phyloP scores from a whole-genome alignment of 2,113 vertebrate species.

The Calyptommatus sinebrachiatus region DNA sequence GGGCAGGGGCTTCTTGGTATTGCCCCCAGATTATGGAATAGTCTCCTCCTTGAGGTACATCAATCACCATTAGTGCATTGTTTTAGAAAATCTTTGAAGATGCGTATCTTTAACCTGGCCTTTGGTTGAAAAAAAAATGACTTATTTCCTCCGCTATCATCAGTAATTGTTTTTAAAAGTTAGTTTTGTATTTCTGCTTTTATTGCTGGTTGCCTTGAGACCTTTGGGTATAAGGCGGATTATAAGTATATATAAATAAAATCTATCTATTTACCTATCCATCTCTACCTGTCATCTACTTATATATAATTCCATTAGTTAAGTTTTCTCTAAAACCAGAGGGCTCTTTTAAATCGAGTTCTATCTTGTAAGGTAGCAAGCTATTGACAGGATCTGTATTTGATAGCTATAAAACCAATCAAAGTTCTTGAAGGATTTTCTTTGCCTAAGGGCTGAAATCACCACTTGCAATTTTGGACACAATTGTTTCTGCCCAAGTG shows the following conservation, averaged over 20 bases:
- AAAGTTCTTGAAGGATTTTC: slow-evolving; percentile 37
- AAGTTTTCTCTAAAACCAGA: too few relatives aligned
- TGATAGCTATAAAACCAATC: slow-evolving; percentile 46
- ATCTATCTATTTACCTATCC: too few relatives aligned
- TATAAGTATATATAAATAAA: too few relatives aligned
- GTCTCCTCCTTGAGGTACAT: too few relatives aligned
- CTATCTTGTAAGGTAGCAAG: neutral
- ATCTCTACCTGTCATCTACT: neutral
- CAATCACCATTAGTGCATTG: too few relatives aligned
- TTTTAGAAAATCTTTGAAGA: neutral
- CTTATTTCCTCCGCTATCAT: neutral
- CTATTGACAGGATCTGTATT: slow-evolving; percentile 26
- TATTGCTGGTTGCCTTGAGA: too few relatives aligned
- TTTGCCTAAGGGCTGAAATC: slow-evolving; percentile 18
- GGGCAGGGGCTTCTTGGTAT: too few relatives aligned
- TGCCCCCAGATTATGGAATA: too few relatives aligned
- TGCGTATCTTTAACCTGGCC: too few relatives aligned
- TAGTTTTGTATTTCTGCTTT: too few relatives aligned
- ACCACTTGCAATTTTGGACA: slow-evolving; percentile 36
- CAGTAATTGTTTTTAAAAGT: slow-evolving; percentile 15
- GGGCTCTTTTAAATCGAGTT: too few relatives aligned
- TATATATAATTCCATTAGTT: neutral
- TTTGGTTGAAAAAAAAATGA: neutral
- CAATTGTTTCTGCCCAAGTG: slow-evolving; percentile 38
- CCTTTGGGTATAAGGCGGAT: too few relatives aligned